Evolutionary conservation across 2,888 invertebrate genomes (phyloP).

Genomic region (Caenorhabditis angaria): DNA sequence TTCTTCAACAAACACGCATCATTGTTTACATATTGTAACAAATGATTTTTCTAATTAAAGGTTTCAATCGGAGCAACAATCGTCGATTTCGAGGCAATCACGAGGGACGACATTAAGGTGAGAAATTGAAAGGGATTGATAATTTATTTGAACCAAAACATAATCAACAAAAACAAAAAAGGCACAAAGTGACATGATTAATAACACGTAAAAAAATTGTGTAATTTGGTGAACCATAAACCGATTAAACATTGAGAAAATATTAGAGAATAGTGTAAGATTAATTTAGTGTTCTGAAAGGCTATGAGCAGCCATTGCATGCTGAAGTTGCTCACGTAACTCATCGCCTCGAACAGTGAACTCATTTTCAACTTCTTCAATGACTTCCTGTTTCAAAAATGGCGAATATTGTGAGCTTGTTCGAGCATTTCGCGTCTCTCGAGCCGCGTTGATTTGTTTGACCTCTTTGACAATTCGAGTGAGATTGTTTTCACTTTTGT

Average conservation of each 20-base stretch:
- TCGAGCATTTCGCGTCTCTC: not conserved
- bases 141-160: not conserved
- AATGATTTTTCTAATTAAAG: conserved; percentile 46
- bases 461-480: not conserved
- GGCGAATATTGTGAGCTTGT: conserved; percentile 35
- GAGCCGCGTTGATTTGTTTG: not conserved
- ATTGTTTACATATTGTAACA: conserved; percentile 15
- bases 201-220: not conserved
- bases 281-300: too few species aligned
- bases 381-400: conserved; percentile 30
- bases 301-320: conserved; percentile 32
- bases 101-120: conserved; percentile 75
- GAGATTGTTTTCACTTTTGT: conserved; percentile 24
- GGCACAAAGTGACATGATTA: not conserved
- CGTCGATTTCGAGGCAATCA: conserved; percentile 70
- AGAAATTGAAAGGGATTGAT: not conserved
- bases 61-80: conserved; percentile 71
- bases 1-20: conserved; percentile 23
- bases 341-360: conserved; percentile 40
- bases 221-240: not conserved
- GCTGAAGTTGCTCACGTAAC: conserved; percentile 27
- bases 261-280: too few species aligned
- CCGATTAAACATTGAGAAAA: not conserved
- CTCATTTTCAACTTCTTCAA: conserved; percentile 41
- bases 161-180: not conserved